These are phyloP conservation scores for Melozone crissalis DNA, from an alignment of 2,113 vertebrate species.

Conservation along the genomic window DNA sequence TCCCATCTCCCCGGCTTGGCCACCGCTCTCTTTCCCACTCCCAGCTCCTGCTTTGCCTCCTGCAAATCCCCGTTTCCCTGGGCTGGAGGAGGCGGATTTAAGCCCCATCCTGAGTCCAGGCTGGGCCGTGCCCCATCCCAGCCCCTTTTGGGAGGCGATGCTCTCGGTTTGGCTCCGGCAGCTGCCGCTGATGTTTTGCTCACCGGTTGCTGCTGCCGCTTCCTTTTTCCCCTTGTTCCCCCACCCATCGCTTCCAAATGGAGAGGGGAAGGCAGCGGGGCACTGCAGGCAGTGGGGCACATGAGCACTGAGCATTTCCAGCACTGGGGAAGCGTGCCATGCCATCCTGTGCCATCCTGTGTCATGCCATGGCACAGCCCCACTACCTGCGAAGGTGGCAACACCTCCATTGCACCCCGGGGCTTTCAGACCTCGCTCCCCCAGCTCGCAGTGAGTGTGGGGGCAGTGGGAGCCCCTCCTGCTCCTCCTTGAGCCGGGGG, in stretches of 20 bases:
- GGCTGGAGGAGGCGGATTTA: neutral
- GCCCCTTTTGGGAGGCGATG: neutral
- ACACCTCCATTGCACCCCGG: neutral
- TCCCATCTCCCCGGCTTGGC: neutral
- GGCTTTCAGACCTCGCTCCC: neutral
- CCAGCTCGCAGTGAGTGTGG: neutral
- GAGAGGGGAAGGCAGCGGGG: neutral
- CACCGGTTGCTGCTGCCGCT: neutral
- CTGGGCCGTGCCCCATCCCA: neutral
- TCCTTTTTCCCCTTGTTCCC: neutral
- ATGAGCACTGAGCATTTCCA: neutral
- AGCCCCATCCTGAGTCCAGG: neutral
- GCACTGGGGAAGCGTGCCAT: accelerated
- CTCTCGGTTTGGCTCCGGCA: neutral
- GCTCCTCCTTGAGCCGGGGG: neutral
- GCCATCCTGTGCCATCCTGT: accelerated
- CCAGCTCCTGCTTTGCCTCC: neutral
- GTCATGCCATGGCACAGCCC: neutral
- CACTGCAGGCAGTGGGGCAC: neutral
- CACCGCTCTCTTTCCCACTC: neutral
- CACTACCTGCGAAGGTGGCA: accelerated
- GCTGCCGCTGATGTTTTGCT: neutral
- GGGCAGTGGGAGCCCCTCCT: neutral
- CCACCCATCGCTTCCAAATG: neutral
- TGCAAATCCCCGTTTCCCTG: accelerated